phyloP scores from a whole-genome alignment of 1,140 invertebrate species.

The Aphis craccivora region DNA sequence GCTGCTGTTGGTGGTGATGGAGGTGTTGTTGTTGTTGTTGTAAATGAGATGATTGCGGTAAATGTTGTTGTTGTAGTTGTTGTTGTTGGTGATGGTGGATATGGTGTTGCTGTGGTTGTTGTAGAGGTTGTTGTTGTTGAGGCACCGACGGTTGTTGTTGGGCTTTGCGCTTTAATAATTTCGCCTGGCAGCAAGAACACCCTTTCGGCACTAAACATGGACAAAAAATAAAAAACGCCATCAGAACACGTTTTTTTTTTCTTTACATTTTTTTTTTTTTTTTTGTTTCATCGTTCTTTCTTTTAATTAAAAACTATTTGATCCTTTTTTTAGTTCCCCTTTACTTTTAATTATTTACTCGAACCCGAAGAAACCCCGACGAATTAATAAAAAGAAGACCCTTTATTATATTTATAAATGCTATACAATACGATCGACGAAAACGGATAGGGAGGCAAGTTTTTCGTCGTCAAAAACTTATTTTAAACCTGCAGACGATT shows the following conservation, averaged over 20 bases:
- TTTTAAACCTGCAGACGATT: background rate
- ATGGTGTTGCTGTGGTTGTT: conserved; percentile 38
- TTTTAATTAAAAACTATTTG: conserved; percentile 41
- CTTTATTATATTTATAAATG: background rate
- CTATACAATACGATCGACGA: background rate
- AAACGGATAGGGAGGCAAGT: background rate
- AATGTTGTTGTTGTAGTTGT: conserved; percentile 35
- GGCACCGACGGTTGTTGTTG: conserved; percentile 24
- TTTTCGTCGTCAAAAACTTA: background rate
- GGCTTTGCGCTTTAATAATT: conserved; percentile 51
- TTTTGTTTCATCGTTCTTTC: background rate
- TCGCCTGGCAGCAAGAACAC: conserved; percentile 55
- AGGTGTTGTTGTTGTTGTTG: background rate
- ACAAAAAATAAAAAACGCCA: conserved; percentile 51
- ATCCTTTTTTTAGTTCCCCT: background rate
- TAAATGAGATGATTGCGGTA: background rate
- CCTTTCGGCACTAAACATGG: conserved; percentile 54
- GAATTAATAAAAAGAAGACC: background rate
- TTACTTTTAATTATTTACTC: conserved; percentile 29
- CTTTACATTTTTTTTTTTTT: background rate
- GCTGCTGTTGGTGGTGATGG: background rate
- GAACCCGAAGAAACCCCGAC: background rate
- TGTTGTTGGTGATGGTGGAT: conserved; percentile 13
- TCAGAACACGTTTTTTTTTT: conserved; percentile 48
- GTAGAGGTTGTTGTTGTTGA: conserved; percentile 24